Evolutionary conservation across 2,888 invertebrate genomes (phyloP).

Genomic region (Nezara viridula): DNA sequence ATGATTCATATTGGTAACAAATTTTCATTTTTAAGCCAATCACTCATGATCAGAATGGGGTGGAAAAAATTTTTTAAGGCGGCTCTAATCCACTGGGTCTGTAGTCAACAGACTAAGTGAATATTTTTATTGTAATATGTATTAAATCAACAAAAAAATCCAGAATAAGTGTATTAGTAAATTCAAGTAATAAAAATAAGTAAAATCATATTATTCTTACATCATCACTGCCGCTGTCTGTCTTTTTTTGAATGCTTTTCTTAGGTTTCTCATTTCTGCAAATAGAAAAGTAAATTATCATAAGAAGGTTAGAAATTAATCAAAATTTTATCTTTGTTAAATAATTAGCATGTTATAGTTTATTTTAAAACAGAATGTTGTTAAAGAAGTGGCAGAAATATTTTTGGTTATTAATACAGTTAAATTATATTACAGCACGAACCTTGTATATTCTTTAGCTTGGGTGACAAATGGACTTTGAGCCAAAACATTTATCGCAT

Average conservation of each 20-base stretch:
- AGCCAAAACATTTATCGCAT: conserved; percentile 72
- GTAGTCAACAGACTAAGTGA: no score
- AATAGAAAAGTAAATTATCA: not conserved
- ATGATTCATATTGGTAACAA: no score
- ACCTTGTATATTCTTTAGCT: conserved; percentile 57
- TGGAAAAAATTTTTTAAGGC: no score
- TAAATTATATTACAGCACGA: not conserved
- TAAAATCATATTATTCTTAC: conserved; percentile 35
- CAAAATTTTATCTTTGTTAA: not conserved
- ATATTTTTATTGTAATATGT: no score
- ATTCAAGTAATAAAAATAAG: not conserved
- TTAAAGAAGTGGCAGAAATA: not conserved
- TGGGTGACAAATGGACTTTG: conserved; percentile 72
- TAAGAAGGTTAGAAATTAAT: not conserved
- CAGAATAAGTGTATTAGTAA: no score
- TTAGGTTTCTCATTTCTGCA: conserved; percentile 60
- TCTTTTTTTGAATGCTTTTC: conserved; percentile 25
- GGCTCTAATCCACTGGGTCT: no score
- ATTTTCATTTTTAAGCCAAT: no score
- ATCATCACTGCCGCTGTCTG: conserved; percentile 46
- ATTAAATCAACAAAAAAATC: no score
- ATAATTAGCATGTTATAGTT: not conserved
- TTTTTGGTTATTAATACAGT: not conserved
- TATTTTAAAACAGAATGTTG: not conserved
- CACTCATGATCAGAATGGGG: no score